Evolutionary conservation across 2,797 vertebrate genomes (phyloP), one percentile per base, ranked within the genome.

Genomic region (Onychomys arenicola): DNA sequence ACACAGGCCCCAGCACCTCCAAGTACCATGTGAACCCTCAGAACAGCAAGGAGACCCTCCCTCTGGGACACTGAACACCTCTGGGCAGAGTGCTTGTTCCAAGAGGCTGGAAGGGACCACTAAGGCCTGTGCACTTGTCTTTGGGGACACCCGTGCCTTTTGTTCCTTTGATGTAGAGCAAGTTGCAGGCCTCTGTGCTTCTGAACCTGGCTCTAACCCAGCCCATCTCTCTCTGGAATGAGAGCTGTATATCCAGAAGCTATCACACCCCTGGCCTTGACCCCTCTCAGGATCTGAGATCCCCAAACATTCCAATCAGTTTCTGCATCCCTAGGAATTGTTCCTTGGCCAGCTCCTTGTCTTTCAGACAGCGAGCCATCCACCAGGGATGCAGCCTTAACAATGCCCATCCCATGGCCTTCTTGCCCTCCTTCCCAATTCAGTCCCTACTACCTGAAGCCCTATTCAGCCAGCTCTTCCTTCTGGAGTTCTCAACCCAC

Each of bases 331-430:
- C 2, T 2, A 1, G 6, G 2, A 76, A 34, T 9, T 5, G n/a
- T 4, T 81, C 73, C 59, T 75, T 43, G 59, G 65, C 59, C 27
- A 27, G n/a, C 17, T 52, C 59, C 12, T 73, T 59, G 46, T 73
- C 40, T 89, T 65, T 37, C 13, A 6, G 75, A 85, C 80, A 14
- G 4, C n/a, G 21, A 21, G 13, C 29, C 16, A 4, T 5, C 49
- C 32, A 69, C 34, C 52, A 80, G 75, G 34, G 27, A 0, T 59
- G 25, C 23, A 55, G 4, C 34, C 52, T 8, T 1, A 82, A 75
- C 0, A 0, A 46, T n/a, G 46, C n/a, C 40, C 16, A 0, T 37
- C 37, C 19, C 10, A 52, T 55, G 23, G 34, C 43, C 61, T 75
- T 71, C 71, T 55, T 37, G 19, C 13, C 57, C 17, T 88, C 29